Conservation (phyloP, 2,888 invertebrate species). For the Timema podura region DNA sequence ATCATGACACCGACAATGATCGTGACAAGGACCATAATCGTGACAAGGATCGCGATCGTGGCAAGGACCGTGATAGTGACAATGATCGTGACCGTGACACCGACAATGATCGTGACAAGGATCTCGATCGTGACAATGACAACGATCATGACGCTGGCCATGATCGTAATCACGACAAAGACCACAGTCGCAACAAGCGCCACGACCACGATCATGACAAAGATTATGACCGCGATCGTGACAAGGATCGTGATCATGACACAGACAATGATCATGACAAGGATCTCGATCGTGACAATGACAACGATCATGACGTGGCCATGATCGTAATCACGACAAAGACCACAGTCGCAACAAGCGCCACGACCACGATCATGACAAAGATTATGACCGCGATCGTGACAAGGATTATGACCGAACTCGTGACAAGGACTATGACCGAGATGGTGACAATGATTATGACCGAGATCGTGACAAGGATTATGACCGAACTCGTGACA, state of each 20-base stretch:
- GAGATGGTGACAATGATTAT: neutral
- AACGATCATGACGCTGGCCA: neutral
- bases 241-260: neutral
- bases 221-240: neutral
- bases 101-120: neutral
- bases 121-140: neutral
- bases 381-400: neutral
- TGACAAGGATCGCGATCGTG: neutral
- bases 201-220: neutral
- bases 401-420: neutral
- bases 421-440: constrained; percentile 3
- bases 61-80: neutral
- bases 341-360: neutral
- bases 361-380: neutral
- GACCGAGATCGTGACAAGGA: neutral
- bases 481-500: neutral
- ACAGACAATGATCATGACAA: neutral
- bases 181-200: neutral
- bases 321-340: too few relatives aligned
- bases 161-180: neutral
- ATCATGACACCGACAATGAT: neutral
- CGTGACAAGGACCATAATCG: neutral
- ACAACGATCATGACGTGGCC: too few relatives aligned
- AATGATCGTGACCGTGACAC: neutral
- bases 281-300: neutral